Evolutionary conservation across 2,888 invertebrate species (phyloP).

Genomic region (Perizoma flavofasciatum): DNA sequence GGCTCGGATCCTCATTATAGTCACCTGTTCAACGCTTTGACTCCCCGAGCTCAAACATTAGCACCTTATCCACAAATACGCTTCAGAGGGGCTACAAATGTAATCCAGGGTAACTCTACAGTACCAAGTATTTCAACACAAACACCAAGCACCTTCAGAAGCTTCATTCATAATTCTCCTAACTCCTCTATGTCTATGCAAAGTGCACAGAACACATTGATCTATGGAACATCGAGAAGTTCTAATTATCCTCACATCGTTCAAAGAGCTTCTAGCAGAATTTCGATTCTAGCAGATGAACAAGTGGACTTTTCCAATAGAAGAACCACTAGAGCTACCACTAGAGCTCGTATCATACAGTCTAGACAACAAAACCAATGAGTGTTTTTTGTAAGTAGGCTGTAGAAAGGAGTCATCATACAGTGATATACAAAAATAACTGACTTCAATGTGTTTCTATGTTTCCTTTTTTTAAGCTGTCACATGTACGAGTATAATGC

Average conservation of each 20-base stretch:
- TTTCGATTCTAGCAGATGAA: background rate
- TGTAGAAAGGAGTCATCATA: no score
- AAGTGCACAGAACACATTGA: background rate
- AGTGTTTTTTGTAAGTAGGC: background rate
- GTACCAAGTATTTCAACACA: background rate
- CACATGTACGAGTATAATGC: no score
- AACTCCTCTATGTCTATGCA: background rate
- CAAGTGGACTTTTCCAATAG: background rate
- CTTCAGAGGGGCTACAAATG: no score
- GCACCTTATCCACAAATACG: background rate
- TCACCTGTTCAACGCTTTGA: constrained; percentile 1
- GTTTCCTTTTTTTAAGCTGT: no score
- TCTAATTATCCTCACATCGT: background rate
- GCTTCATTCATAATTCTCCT: background rate
- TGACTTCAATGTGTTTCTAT: background rate
- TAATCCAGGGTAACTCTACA: background rate
- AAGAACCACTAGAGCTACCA: constrained; percentile 3
- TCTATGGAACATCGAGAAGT: background rate
- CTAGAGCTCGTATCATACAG: background rate
- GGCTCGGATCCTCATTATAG: constrained; percentile 1
- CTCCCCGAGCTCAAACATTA: constrained; percentile 1
- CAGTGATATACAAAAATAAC: background rate
- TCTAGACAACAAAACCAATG: background rate
- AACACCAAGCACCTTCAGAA: background rate
- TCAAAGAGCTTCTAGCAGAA: background rate